Base-by-base conservation (phyloP, 2,888 invertebrate species). In the Trachelus iudaicus region DNA sequence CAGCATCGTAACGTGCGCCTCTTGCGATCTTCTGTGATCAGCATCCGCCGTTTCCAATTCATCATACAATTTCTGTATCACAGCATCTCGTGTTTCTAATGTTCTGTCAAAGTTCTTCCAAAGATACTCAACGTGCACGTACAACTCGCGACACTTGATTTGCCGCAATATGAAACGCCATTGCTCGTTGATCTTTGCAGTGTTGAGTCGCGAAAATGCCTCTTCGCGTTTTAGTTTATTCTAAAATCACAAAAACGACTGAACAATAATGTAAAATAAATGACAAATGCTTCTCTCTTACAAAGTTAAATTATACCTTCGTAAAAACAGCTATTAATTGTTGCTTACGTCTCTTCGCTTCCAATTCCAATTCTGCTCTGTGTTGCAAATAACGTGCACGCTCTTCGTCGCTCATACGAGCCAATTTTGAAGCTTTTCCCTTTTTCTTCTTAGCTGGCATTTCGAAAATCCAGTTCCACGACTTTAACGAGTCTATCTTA, bases 401-500 rank as follows among this genome's bases (percentile, higher is more conserved):
- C 89, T 97, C 97, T 89, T 97, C 97, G 82, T 97, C 97, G 0
- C 95, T 96, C 97, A 97, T 97, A 85, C 95, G 94, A 33, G 96
- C 95, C 86, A 97, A 91, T 90, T 96, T 96, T 88, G 95, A 94
- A 69, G 94, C 94, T 91, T 96, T 95, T 37, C 94, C 93, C 90
- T 96, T 96, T 92, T 96, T 96, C 85, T 93, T 94, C 90, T 92
- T 91, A 82, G 92, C 92, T 78, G 92, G 92, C 93, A 90, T 90
- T 77, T 81, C 85, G 37, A 56, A 33, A 73, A 73, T 71, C 30
- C 34, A 9, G 9, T 23, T 34, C 71, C 0, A 69, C 13, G 1
- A 30, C 30, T 30, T 33, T 11, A 30, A 15, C 13, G 3, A 23
- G 11, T 33, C 2, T 33, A 69, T 12, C 9, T 33, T 15, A 69